Evolutionary conservation across 2,888 invertebrate species (phyloP), one percentile per base, ranked within the genome.

Genomic region (Conchocele bisecta): DNA sequence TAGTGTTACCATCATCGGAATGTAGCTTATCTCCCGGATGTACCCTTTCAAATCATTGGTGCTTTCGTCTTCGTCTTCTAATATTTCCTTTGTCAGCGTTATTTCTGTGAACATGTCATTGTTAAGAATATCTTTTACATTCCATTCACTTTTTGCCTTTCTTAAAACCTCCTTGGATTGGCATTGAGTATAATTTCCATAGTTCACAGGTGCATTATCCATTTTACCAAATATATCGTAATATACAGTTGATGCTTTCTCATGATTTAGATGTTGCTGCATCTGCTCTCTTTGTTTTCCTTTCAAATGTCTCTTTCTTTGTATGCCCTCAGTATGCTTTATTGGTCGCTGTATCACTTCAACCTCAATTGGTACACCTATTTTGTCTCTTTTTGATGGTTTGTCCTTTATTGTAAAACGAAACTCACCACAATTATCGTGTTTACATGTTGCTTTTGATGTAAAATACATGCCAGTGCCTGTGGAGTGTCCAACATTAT

Each of bases 141-240:
- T 46, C 46, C 59, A 59, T 20, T 46, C 46, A 59, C 59, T 58
- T 3, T 58, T 58, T 6, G 58, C 58, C 20, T 58, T 58, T 22
- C 58, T 15, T 17, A 58, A n/a, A 5, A 58, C 58, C 15, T 22
- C 7, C 22, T 33, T 33, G 5, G 46, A 46, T 22, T 33, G 48
- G 15, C 35, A 37, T 13, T 15, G n/a, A 17, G 59, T 59, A 28
- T 59, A 59, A 22, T 59, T 59, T 4, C 59, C 59, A 35, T 33
- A 11, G 1, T 9, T 1, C 15, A 59, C 33, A 13, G 31, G 59
- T 20, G 46, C 22, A 6, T 6, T 11, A 15, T 46, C 35, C 46
- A 59, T 59, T 28, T 15, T 24, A 7, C 46, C 59, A 37, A 46
- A 20, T 9, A 20, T 9, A 3, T 56, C 41, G 22, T 41, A 26